Evolutionary conservation across 1,140 invertebrate genomes (phyloP).

Genomic region (Odontomachus brunneus): DNA sequence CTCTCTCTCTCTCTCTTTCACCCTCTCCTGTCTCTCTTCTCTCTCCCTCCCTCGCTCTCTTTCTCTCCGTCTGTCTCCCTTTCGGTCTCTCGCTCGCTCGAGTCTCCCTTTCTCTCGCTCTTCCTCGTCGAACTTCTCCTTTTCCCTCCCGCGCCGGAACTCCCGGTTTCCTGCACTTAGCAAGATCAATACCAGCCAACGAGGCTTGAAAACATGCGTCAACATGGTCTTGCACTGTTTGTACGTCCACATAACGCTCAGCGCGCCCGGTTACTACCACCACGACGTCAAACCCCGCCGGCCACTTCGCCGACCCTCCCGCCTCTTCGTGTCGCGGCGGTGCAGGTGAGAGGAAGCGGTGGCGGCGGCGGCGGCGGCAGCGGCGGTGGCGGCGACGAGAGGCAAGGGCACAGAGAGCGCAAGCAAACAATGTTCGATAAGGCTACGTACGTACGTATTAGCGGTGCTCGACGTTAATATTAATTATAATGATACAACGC

Average conservation of each 20-base stretch:
- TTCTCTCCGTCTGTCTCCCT: not conserved
- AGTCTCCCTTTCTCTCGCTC: constrained; percentile 19
- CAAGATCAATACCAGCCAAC: constrained; percentile 87
- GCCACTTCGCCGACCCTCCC: constrained; percentile 77
- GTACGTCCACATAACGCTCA: constrained; percentile 84
- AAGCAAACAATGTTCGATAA: constrained; percentile 85
- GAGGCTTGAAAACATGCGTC: constrained; percentile 87
- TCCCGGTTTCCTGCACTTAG: constrained; percentile 86
- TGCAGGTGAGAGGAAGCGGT: constrained; percentile 66
- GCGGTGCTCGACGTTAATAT: constrained; percentile 69
- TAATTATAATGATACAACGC: constrained; percentile 75
- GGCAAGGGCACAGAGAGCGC: constrained; percentile 62
- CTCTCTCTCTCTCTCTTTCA: constrained; percentile 14
- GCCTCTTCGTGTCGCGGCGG: constrained; percentile 44
- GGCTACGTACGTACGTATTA: constrained; percentile 83
- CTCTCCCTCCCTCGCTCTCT: constrained; percentile 11
- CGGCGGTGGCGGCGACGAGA: constrained; percentile 45
- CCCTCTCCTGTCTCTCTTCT: not conserved
- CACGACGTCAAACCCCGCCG: constrained; percentile 66
- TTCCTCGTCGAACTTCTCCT: constrained; percentile 54
- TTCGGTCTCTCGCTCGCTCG: constrained; percentile 18
- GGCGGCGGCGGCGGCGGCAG: constrained; percentile 54
- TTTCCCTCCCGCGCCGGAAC: constrained; percentile 69
- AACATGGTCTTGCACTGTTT: constrained; percentile 86
- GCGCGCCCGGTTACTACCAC: constrained; percentile 75